Evolutionary conservation across 2,113 vertebrate genomes (phyloP).

Genomic region (Ornithorhynchus anatinus): DNA sequence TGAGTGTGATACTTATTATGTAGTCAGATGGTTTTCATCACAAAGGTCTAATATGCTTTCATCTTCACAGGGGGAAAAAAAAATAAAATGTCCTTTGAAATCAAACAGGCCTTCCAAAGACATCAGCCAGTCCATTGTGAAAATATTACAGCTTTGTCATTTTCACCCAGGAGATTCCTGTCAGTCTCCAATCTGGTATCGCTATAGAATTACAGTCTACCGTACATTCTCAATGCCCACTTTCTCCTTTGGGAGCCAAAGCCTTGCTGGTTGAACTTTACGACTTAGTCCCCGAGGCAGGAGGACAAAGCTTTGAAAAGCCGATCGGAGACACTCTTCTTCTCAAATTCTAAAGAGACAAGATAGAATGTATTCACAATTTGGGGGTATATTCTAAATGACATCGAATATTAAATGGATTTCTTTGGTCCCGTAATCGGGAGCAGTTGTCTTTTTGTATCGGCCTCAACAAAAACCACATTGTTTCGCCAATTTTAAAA

Average conservation of each 20-base stretch:
- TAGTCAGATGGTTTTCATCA: constrained; percentile 30
- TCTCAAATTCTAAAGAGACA: constrained; percentile 22
- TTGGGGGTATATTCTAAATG: constrained; percentile 23
- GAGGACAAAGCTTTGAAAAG: constrained; percentile 54
- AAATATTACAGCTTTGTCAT: constrained; percentile 53
- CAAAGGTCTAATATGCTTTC: constrained; percentile 48
- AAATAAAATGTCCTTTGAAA: constrained; percentile 59
- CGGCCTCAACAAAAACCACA: constrained; percentile 3
- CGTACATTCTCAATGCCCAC: constrained; percentile 33
- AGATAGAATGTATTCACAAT: constrained; percentile 24
- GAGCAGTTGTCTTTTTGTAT: constrained; percentile 13
- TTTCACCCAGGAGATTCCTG: constrained; percentile 49
- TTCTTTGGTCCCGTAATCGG: constrained; percentile 25
- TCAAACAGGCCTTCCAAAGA: constrained; percentile 58
- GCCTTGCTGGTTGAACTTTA: constrained; percentile 53
- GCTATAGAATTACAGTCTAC: constrained; percentile 53
- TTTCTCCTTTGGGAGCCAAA: constrained; percentile 53
- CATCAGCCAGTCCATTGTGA: constrained; percentile 50
- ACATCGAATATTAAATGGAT: constrained; percentile 39
- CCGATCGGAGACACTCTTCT: background rate
- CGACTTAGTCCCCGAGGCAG: constrained; percentile 56
- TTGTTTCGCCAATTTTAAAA: constrained; percentile 11
- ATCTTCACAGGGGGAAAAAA: constrained; percentile 49
- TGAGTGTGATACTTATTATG: constrained; percentile 31
- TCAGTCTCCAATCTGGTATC: constrained; percentile 54